phyloP scores from a whole-genome alignment of 2,888 invertebrate genomes.

The Ephialtes manifestator region DNA sequence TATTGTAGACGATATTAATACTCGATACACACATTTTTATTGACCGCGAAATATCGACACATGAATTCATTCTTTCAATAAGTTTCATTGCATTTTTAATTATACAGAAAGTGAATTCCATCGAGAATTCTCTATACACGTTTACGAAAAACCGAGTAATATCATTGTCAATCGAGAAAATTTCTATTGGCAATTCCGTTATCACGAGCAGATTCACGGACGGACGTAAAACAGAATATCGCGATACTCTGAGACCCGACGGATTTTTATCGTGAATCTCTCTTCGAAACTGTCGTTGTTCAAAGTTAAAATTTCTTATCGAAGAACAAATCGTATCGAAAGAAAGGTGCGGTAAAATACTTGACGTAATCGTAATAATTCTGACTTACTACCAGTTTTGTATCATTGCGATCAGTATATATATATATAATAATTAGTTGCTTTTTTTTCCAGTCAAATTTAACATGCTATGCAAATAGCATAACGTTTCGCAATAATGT shows the following conservation, averaged over 20 bases:
- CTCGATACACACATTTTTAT: conserved; percentile 55
- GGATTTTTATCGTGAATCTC: conserved; percentile 21
- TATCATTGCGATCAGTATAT: conserved; percentile 20
- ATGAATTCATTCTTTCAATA: conserved; percentile 38
- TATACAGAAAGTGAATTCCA: background rate
- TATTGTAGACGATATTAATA: background rate
- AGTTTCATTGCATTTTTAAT: conserved; percentile 7
- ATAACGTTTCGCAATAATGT: conserved; percentile 50
- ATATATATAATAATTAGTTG: conserved; percentile 55
- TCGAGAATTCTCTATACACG: conserved; percentile 3
- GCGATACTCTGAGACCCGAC: conserved; percentile 29
- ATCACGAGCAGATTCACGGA: conserved; percentile 54
- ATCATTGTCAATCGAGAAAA: background rate
- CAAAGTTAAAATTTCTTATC: conserved; percentile 12
- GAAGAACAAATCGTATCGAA: conserved; percentile 43
- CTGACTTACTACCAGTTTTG: conserved; percentile 21
- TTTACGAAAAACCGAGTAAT: background rate
- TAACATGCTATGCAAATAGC: conserved; percentile 54
- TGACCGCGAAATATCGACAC: conserved; percentile 49
- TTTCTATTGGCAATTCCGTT: conserved; percentile 29
- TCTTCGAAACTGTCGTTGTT: conserved; percentile 1
- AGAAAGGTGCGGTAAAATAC: conserved; percentile 16
- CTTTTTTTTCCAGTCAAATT: conserved; percentile 23
- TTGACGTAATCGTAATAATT: conserved; percentile 29
- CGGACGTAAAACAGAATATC: conserved; percentile 54